These are phyloP conservation scores for Pocillopora grandis DNA, from an alignment of 92 coral and sea anemone species.

Conservation along the genomic window DNA sequence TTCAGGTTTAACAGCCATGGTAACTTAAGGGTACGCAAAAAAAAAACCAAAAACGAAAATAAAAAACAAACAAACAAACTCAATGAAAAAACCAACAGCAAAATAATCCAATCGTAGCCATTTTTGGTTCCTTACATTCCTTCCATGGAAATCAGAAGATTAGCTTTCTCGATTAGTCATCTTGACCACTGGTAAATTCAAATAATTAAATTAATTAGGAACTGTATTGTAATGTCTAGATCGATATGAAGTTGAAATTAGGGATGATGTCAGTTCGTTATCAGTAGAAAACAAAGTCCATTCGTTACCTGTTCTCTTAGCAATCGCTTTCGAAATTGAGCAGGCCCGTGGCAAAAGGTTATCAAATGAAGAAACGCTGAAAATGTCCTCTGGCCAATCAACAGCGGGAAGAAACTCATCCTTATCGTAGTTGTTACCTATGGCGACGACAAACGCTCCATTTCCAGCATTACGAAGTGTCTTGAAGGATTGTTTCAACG, in stretches of 20 bases:
- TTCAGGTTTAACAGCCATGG: too few relatives aligned
- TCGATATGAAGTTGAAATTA: not conserved
- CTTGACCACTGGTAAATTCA: too few relatives aligned
- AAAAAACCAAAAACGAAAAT: not conserved
- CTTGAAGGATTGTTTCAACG: conserved; percentile 46
- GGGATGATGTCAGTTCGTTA: too few relatives aligned
- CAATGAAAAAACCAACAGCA: not conserved
- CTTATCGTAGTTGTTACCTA: conserved; percentile 46
- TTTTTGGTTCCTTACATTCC: too few relatives aligned
- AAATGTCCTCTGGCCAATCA: conserved; percentile 52
- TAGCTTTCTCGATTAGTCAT: too few relatives aligned
- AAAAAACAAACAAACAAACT: not conserved
- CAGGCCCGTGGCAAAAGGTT: conserved; percentile 37
- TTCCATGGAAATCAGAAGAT: too few relatives aligned
- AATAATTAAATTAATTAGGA: not conserved
- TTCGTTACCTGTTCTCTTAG: conserved; percentile 42
- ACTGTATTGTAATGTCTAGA: not conserved
- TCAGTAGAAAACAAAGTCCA: not conserved
- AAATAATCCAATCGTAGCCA: not conserved
- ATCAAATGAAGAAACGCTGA: conserved; percentile 38
- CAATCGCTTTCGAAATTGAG: conserved; percentile 37
- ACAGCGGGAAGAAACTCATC: conserved; percentile 54
- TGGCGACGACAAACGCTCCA: conserved; percentile 62
- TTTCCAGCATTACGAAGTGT: conserved; percentile 62
- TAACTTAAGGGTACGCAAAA: too few relatives aligned